These are phyloP conservation scores for Perithous albicinctus DNA, from an alignment of 2,888 invertebrate genomes.

Conservation along the genomic window DNA sequence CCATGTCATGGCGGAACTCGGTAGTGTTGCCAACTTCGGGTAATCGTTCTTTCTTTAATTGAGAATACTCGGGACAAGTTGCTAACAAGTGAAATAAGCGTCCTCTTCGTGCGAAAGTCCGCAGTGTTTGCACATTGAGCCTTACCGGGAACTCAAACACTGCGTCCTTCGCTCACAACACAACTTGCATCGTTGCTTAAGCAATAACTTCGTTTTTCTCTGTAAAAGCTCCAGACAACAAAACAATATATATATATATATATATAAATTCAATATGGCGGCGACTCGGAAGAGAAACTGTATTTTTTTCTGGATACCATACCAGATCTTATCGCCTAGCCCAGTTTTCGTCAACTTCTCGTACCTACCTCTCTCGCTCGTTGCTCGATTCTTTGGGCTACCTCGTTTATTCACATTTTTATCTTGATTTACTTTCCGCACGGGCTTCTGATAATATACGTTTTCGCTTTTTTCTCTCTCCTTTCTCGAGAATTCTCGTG, in stretches of 20 bases:
- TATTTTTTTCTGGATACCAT: background rate
- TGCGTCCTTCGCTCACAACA: too few relatives aligned
- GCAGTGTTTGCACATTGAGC: too few relatives aligned
- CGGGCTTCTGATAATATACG: background rate
- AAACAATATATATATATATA: background rate
- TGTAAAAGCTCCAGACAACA: too few relatives aligned
- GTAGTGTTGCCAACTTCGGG: too few relatives aligned
- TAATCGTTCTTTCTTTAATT: too few relatives aligned
- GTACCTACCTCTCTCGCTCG: background rate
- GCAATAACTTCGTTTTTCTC: too few relatives aligned
- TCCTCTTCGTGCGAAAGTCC: too few relatives aligned
- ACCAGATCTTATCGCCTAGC: background rate
- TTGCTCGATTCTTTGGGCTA: background rate
- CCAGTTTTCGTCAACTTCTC: background rate
- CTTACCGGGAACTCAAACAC: too few relatives aligned
- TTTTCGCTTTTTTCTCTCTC: background rate
- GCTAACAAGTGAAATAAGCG: too few relatives aligned
- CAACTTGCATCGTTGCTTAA: too few relatives aligned
- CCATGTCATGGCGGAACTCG: too few relatives aligned
- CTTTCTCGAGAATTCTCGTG: slow-evolving; percentile 20
- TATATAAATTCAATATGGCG: background rate
- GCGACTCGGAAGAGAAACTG: background rate
- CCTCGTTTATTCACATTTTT: background rate
- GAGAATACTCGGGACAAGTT: too few relatives aligned
- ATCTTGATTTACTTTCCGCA: background rate